Base-by-base conservation (phyloP, 1,140 invertebrate species). In the Brachionus paranguensis region DNA sequence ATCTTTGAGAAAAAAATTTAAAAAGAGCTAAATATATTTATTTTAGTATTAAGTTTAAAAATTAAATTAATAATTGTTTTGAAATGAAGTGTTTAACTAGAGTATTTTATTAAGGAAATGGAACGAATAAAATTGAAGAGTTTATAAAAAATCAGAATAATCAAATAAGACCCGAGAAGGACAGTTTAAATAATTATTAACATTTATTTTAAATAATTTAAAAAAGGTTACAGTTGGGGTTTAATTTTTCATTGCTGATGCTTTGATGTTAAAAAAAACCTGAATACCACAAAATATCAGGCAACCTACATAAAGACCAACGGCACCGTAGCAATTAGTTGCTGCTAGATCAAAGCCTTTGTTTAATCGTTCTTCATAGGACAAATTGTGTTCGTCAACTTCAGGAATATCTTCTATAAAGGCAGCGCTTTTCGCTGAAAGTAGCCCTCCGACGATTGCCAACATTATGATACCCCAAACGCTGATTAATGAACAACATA, bases 381-480 rank as follows among this genome's bases (percentile, higher is more conserved):
- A n/a, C 14, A 37, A 29, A 84, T 70, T 47, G n/a, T 84, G 53
- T 20, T 81, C 37, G 27, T 84, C 81, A 20, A 43, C 60, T 17
- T 70, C 14, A 5, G 81, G 81, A 20, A 84, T 47, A 14, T 84
- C 81, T 84, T 84, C 81, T 14, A 72, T 47, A 20, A 84, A 84
- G 5, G 81, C 65, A n/a, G 65, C 81, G 12, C 60, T 72, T 12
- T 84, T 68, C 14, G 65, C 65, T 37, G 60, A 70, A n/a, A 84
- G 53, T 11, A 84, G 17, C 10, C 43, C 81, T 29, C 81, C 81
- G 14, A 84, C 45, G 2, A 84, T 70, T 37, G 45, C 81, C 64
- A 84, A 74, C 81, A 84, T 84, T 29, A 84, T 84, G 8, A 84
- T 84, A 43, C 83, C 83, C 83, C 83, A 84, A 29, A 84, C 20